Conservation (phyloP, 2,113 vertebrate species). For the Hirundichthys speculiger region DNA sequence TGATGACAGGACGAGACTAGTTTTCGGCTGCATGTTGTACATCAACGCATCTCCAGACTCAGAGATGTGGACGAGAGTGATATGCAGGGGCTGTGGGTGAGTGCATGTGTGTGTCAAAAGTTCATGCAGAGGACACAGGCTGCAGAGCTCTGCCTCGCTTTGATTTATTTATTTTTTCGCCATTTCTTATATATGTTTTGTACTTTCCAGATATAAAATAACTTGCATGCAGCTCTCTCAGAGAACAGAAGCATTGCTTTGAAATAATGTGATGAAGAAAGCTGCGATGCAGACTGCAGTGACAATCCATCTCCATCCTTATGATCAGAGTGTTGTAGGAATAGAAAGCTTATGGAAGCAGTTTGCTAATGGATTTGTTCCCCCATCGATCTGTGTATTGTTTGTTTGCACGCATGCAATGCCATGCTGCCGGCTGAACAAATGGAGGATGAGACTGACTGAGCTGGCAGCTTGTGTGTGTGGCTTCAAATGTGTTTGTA, state of each 20-base stretch:
- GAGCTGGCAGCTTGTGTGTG: conserved; percentile 40
- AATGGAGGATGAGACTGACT: conserved; percentile 34
- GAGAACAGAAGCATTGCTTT: conserved; percentile 10
- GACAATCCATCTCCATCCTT: conserved; percentile 31
- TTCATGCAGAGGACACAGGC: conserved; percentile 61
- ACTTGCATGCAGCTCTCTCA: conserved; percentile 38
- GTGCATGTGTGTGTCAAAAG: conserved; percentile 51
- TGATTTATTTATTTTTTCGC: conserved; percentile 35
- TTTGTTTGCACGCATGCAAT: conserved; percentile 22
- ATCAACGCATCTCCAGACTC: conserved; percentile 32
- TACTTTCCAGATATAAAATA: conserved; percentile 41
- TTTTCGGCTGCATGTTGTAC: conserved; percentile 51
- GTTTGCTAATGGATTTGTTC: conserved; percentile 56
- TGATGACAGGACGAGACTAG: conserved; percentile 35
- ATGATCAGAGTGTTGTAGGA: conserved; percentile 21
- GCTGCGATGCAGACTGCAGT: conserved; percentile 12
- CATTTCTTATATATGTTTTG: conserved; percentile 24
- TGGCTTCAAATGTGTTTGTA: conserved; percentile 49
- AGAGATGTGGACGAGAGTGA: conserved; percentile 31
- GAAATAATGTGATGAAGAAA: conserved; percentile 1
- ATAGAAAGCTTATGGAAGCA: conserved; percentile 31
- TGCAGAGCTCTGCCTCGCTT: conserved; percentile 20
- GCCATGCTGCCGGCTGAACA: conserved; percentile 40
- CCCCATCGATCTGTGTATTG: conserved; percentile 32
- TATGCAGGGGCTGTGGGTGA: conserved; percentile 17